phyloP scores from a whole-genome alignment of 2,113 vertebrate genomes.

The Isichthys henryi region DNA sequence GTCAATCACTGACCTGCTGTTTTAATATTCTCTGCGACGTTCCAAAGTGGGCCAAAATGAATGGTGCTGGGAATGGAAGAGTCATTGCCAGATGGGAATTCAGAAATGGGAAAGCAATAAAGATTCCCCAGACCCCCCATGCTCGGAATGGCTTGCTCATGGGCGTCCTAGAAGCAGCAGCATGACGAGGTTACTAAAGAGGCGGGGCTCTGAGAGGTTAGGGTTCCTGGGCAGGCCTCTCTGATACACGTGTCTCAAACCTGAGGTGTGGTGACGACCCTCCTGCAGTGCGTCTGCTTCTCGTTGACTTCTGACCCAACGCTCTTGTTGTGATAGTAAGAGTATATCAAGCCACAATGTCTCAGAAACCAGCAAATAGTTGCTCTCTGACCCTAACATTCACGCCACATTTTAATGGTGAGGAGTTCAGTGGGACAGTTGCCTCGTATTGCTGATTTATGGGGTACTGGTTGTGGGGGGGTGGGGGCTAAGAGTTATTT shows the following conservation, averaged over 20 bases:
- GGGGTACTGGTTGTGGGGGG: background rate
- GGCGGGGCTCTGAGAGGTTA: background rate
- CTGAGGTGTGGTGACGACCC: background rate
- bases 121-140: background rate
- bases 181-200: background rate
- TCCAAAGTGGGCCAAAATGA: background rate
- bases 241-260: background rate
- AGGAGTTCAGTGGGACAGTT: conserved; percentile 26
- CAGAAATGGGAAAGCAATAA: background rate
- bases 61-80: background rate
- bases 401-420: conserved; percentile 33
- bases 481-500: conserved; percentile 5
- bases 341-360: conserved; percentile 8
- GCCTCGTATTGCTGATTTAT: conserved; percentile 21
- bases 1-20: background rate
- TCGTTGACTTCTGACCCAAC: conserved; percentile 17
- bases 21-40: background rate
- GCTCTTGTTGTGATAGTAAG: conserved; percentile 26
- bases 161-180: background rate
- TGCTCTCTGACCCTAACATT: conserved; percentile 32
- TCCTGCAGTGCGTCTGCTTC: conserved; percentile 1
- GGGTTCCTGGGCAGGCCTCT: background rate
- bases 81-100: background rate
- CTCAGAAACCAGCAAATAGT: conserved; percentile 24
- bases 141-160: background rate